Conservation (phyloP, 1,140 invertebrate genomes). For the Geopemphigus sp. region DNA sequence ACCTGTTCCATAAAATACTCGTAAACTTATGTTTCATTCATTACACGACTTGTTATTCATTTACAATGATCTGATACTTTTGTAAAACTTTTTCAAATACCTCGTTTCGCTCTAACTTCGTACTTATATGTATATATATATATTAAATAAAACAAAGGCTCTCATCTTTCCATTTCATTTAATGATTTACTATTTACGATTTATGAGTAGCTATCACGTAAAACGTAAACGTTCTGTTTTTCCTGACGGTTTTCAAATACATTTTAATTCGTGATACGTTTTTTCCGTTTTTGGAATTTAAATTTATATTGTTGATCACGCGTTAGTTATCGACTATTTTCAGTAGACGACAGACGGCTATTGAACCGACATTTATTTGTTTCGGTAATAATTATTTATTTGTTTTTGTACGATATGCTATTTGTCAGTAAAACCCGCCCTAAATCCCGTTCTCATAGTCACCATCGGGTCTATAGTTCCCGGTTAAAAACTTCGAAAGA, state of each 20-base stretch:
- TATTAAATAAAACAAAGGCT: constrained; percentile 7
- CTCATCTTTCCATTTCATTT: not conserved
- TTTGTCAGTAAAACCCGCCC: not conserved
- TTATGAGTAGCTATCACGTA: not conserved
- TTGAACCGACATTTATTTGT: not conserved
- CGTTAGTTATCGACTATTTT: not conserved
- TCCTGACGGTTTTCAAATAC: not conserved
- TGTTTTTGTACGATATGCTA: not conserved
- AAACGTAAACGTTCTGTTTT: not conserved
- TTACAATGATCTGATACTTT: constrained; percentile 3
- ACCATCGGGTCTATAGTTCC: not conserved
- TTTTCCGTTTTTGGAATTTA: not conserved
- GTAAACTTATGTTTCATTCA: not conserved
- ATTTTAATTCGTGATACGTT: not conserved
- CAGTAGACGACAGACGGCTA: no score
- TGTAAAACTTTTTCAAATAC: constrained; percentile 12
- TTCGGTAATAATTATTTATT: not conserved
- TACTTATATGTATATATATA: not conserved
- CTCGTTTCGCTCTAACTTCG: not conserved
- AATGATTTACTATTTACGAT: not conserved
- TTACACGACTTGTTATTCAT: not conserved
- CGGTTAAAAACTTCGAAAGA: not conserved
- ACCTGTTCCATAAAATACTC: not conserved
- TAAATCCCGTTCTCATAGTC: no score
- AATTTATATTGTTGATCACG: no score